A percentile compares a stretch with the other conserved stretches of the same genome.
Conservation (phyloP, 2,113 vertebrate genomes). For the Gallinago jamesoni region DNA sequence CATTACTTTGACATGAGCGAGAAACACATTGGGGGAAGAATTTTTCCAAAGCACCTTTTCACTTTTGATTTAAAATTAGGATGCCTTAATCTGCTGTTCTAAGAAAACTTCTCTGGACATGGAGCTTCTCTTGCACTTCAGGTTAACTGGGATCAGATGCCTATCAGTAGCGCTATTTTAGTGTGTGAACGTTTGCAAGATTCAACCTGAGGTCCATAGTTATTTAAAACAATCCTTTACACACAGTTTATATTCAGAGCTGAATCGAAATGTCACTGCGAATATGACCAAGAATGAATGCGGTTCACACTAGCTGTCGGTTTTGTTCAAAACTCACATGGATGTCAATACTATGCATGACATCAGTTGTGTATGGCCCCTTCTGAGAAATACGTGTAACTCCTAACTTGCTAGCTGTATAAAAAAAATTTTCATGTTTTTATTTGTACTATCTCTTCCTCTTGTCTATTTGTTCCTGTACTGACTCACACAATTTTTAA, state of each 20-base stretch:
- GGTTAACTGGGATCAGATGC: background rate
- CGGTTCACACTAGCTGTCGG: background rate
- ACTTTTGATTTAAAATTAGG: slow-evolving; percentile 26
- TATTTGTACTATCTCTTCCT: slow-evolving; percentile 55
- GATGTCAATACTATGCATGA: background rate
- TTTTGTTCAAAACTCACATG: background rate
- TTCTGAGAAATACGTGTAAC: background rate
- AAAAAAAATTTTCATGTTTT: background rate
- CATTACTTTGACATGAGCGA: background rate
- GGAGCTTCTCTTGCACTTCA: background rate
- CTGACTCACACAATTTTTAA: slow-evolving; percentile 59
- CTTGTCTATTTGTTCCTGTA: slow-evolving; percentile 70
- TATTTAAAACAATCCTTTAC: background rate
- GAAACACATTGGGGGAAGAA: background rate
- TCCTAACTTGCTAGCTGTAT: background rate
- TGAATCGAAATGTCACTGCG: background rate
- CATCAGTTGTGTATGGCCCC: background rate
- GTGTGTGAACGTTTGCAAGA: background rate
- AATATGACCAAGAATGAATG: background rate
- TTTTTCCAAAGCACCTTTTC: slow-evolving; percentile 11
- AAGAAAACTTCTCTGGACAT: background rate
- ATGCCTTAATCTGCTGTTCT: background rate
- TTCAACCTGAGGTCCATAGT: background rate
- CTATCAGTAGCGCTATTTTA: background rate
- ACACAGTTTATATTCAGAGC: background rate